Evolutionary conservation across 2,888 invertebrate genomes (phyloP), one percentile per base, ranked within the genome.

Genomic region (Leucoma salicis): DNA sequence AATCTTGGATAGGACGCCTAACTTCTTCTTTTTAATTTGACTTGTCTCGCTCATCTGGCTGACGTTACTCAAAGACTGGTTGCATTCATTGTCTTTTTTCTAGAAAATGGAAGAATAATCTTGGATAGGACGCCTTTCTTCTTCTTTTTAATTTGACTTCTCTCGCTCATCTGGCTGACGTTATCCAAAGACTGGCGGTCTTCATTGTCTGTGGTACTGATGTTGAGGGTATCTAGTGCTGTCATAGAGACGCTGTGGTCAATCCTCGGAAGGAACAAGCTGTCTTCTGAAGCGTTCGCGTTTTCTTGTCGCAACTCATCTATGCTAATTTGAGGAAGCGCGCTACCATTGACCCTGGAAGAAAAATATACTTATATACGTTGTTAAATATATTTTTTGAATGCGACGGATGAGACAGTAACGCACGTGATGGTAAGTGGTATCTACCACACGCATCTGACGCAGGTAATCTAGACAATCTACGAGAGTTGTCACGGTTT

Each of bases 121-220:
- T 29, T 29, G 2, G 4, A 13, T 4, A 29, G 14, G 29, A 29
- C 29, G 13, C 47, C 46, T 3, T 11, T 15, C 36, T 53, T 54
- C 35, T 53, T 64, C 32, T 65, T 65, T 41, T 56, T 55, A 11
- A 39, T 47, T 10, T 42, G 35, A 10, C 57, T 43, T 16, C 40
- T 44, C 7, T 21, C 49, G 13, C 56, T 63, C 7, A 42, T 46
- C 31, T 68, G 54, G 27, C 66, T 75, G 13, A 60, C 32, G 28
- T 42, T 57, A 49, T 63, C 57, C 3, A 66, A 11, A 0, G 74
- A 74, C 16, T 58, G 55, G 10, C 57, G 55, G 35, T 76, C 74
- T 2, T 50, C 56, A 14, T 47, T 37, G 2, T 13, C 12, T 7
- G 36, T 18, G 6, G 40, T 27, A 0, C 27, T 32, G 2, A 46